Conservation (phyloP, 2,888 invertebrate species). For the Ophion costatus region DNA sequence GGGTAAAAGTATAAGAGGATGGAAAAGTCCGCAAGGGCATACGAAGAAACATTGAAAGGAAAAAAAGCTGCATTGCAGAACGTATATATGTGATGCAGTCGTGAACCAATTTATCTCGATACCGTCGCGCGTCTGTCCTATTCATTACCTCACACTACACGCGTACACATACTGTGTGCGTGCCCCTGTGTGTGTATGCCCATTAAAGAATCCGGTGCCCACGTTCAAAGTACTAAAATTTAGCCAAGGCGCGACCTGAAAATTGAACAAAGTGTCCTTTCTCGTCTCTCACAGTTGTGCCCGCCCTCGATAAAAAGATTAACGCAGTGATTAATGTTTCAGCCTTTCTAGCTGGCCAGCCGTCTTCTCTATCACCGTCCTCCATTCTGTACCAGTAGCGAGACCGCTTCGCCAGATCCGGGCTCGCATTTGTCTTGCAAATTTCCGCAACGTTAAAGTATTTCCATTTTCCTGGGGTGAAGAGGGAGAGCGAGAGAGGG, state of each 20-base stretch:
- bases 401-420: slow-evolving; percentile 53
- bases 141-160: slow-evolving; percentile 25
- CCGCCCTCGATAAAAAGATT: slow-evolving; percentile 65
- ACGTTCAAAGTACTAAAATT: slow-evolving; percentile 16
- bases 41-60: too few relatives aligned
- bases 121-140: slow-evolving; percentile 29
- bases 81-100: slow-evolving; percentile 6
- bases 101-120: slow-evolving; percentile 37
- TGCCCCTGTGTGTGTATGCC: neutral
- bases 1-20: too few relatives aligned
- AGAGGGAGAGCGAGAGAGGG: neutral
- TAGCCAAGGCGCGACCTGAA: slow-evolving; percentile 11
- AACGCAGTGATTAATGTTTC: slow-evolving; percentile 65
- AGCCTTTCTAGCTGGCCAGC: slow-evolving; percentile 11
- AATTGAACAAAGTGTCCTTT: slow-evolving; percentile 44
- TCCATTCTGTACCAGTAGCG: neutral
- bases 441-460: slow-evolving; percentile 69
- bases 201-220: slow-evolving; percentile 17
- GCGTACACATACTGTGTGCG: neutral
- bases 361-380: neutral
- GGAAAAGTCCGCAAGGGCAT: too few relatives aligned
- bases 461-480: slow-evolving; percentile 66
- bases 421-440: slow-evolving; percentile 70
- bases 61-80: neutral
- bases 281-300: slow-evolving; percentile 34